A percentile compares a stretch with the other conserved stretches of the same genome.
Evolutionary conservation across 64 coral and sea anemone species (phyloP).

Genomic region (Pocillopora verrucosa): DNA sequence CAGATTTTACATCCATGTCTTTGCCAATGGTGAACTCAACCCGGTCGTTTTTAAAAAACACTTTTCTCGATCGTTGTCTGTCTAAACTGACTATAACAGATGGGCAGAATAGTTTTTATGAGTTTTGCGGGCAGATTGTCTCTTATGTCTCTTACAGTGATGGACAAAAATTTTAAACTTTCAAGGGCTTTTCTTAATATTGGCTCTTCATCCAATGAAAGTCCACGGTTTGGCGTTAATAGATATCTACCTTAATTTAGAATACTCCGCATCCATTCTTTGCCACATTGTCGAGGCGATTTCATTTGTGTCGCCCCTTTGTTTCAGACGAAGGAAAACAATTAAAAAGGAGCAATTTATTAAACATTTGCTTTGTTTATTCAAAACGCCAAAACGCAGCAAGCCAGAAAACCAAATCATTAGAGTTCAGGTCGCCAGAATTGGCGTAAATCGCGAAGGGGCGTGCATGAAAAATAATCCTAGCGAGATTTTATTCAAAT

Average conservation of each 20-base stretch:
- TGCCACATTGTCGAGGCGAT: slow-evolving; percentile 37
- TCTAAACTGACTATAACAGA: slow-evolving; percentile 9
- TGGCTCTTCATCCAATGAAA: slow-evolving; percentile 24
- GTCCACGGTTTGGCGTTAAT: not conserved
- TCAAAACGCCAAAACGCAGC: not conserved
- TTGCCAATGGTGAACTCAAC: too few species aligned
- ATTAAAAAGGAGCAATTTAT: slow-evolving; percentile 21
- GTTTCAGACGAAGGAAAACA: slow-evolving; percentile 30
- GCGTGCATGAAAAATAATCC: slow-evolving; percentile 18
- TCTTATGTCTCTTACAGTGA: slow-evolving; percentile 7
- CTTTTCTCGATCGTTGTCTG: not conserved
- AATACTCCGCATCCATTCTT: slow-evolving; percentile 6
- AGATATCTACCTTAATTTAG: slow-evolving; percentile 19
- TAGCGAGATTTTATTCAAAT: slow-evolving; percentile 17
- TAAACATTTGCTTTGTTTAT: slow-evolving; percentile 28
- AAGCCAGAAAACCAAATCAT: not conserved
- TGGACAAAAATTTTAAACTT: slow-evolving; percentile 22
- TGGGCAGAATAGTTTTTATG: slow-evolving; percentile 14
- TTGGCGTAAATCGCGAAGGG: not conserved
- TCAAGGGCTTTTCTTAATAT: slow-evolving; percentile 35
- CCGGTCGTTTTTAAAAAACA: not conserved
- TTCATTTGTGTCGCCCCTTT: slow-evolving; percentile 15
- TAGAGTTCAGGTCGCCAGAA: not conserved
- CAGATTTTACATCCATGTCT: not conserved
- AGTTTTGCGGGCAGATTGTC: not conserved